Base-by-base conservation (phyloP, 2,797 vertebrate species). In the Sternarchorhynchus goeldii region DNA sequence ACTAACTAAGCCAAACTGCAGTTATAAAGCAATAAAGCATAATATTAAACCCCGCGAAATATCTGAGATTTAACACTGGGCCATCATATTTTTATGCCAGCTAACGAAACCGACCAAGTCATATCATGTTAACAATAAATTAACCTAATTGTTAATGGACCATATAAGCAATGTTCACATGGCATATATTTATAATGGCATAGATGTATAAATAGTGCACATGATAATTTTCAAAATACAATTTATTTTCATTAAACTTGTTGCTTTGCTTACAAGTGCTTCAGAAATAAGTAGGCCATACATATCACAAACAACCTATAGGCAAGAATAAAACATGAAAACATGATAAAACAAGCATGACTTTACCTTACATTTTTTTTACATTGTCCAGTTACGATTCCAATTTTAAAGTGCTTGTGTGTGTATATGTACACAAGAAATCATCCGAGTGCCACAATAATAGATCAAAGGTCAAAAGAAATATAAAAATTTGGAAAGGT, bases 351-450 rank as follows among this genome's bases (percentile, higher is more conserved):
- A n/a, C 2, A 73, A 55, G 18, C 20, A 73, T 50, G n/a, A 36
- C 14, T 45, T 16, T 59, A 41, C 21, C 16, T 25, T 25, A 25
- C 25, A 1, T 25, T 25, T 25, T 25, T 25, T 25, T 25, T 25
- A n/a, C n/a, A n/a, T n/a, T n/a, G 25, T 25, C 25, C 25, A 75
- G 29, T 18, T 14, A 65, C 50, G 20, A 7, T 21, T 75, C 29
- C n/a, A 6, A 65, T 7, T 66, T 74, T 66, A 75, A 75, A 66
- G 73, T 75, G 73, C 73, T 66, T 2, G 36, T 7, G 73, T 39
- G 20, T 32, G 7, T 21, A 56, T 66, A 65, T 56, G 25, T 63
- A 63, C 59, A 74, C 5, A 63, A 60, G 14, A 41, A 60, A 73
- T 6, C 4, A 21, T 39, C 18, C 45, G 20, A 67, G 45, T 50